Evolutionary conservation across 2,888 invertebrate genomes (phyloP), one percentile per base, ranked within the genome.

Genomic region (Sisyra terminalis): DNA sequence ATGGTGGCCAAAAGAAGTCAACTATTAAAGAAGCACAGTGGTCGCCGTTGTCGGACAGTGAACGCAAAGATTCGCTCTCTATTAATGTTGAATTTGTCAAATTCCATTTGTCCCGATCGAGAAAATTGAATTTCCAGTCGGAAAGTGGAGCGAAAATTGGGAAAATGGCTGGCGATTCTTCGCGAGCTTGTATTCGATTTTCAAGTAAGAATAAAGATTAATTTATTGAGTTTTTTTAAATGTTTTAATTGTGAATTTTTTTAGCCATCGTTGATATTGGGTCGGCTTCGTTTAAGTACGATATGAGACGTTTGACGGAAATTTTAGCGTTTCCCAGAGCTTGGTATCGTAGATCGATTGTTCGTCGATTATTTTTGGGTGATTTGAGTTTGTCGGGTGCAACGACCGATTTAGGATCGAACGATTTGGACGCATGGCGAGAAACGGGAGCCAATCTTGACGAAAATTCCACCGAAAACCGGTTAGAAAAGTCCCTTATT

Each of bases 271-370:
- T 92, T 53, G 93, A 94, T 64, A 89, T 94, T 51, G 94, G 94
- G 16, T 89, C 88, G 15, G 92, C 92, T 8, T 89, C 88, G 16
- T 97, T 98, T 64, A 94, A 96, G 58, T 98, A 97, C 63, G 97
- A 98, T 61, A 97, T 98, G 94, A 75, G 97, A 29, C 75, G 97
- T 1, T 65, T 98, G 47, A 87, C 92, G 0, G 98, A 98, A 67
- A 94, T 98, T 55, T 67, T 98, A 45, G 93, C 94, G 0, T 96
- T 98, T 60, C 97, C 97, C 0, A 93, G 93, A 64, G 96, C 97
- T 10, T 98, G 98, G 98, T 98, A 98, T 63, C 70, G 96, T 2
- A 75, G 90, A 31, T 87, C 87, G 50, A 89, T 98, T 53, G 92
- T 96, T 18, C 70, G 93, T 6, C 70, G 93, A 16, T 71, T 96